These are phyloP conservation scores for Drosophila acutilabella DNA, from an alignment of 2,888 invertebrate species.

Conservation along the genomic window DNA sequence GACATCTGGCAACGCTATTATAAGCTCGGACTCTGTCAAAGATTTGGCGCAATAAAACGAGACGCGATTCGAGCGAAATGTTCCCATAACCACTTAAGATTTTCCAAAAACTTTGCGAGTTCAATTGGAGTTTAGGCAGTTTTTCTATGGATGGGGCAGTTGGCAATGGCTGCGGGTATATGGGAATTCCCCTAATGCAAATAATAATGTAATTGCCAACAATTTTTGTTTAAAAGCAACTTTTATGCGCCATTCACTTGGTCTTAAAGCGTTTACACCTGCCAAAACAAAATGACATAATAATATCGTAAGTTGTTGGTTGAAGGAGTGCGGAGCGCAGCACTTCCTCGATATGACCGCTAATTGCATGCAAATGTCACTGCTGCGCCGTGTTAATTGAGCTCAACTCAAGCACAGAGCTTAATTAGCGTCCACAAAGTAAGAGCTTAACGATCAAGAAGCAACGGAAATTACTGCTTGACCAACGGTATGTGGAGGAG, in stretches of 20 bases:
- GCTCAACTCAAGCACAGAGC: conserved; percentile 64
- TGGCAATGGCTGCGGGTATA: not conserved
- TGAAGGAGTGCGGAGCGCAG: not conserved
- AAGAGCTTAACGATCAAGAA: conserved; percentile 53
- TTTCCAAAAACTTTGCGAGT: conserved; percentile 40
- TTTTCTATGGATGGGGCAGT: not conserved
- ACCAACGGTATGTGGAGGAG: conserved; percentile 30
- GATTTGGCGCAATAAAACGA: conserved; percentile 63
- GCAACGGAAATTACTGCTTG: conserved; percentile 52
- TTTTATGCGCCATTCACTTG: conserved; percentile 50
- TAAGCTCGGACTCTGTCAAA: conserved; percentile 48
- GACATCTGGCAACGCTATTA: conserved; percentile 58
- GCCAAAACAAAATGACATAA: conserved; percentile 15
- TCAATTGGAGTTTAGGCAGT: conserved; percentile 29
- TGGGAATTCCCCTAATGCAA: conserved; percentile 67
- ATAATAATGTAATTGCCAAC: conserved; percentile 68
- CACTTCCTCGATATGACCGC: conserved; percentile 23
- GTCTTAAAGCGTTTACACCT: conserved; percentile 62
- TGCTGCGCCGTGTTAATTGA: conserved; percentile 59
- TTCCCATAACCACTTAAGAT: conserved; percentile 64
- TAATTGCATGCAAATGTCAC: conserved; percentile 64
- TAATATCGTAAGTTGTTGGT: not conserved
- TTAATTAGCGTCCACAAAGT: conserved; percentile 65
- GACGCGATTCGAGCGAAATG: conserved; percentile 13
- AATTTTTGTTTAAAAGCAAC: conserved; percentile 43